Evolutionary conservation across 2,797 vertebrate genomes (phyloP).

Genomic region (Oreochromis grahami): DNA sequence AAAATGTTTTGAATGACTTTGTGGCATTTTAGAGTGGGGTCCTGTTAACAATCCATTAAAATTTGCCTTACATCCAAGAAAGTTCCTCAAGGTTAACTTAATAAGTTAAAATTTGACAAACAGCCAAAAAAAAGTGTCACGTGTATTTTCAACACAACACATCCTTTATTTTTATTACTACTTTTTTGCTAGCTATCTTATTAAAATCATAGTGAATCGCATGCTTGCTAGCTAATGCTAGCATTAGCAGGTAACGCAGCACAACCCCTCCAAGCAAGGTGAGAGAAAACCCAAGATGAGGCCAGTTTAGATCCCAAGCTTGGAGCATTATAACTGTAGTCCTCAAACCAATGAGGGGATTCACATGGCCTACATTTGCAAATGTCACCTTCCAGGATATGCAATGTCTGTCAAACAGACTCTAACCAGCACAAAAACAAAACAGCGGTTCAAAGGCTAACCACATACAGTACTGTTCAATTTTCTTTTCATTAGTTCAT

Average conservation of each 20-base stretch:
- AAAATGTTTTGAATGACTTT: not conserved
- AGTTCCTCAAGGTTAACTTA: not conserved
- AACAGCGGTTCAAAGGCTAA: not conserved
- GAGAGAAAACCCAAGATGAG: not conserved
- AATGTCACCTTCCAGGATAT: not conserved
- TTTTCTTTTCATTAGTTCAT: slow-evolving; percentile 16
- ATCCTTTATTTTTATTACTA: not conserved
- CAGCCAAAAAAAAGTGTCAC: not conserved
- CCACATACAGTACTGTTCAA: not conserved
- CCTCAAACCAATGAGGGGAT: not conserved
- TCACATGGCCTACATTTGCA: not conserved
- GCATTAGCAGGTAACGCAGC: not conserved
- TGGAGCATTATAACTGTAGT: not conserved
- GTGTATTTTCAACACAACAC: not conserved
- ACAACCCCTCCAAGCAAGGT: not conserved
- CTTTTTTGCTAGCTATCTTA: not conserved
- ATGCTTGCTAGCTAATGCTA: not conserved
- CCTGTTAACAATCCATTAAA: not conserved
- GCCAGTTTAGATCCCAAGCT: not conserved
- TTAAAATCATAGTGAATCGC: not conserved
- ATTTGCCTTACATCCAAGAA: not conserved
- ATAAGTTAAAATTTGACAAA: not conserved
- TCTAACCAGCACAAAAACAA: not conserved
- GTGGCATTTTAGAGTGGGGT: not conserved
- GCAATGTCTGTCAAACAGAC: not conserved